Evolutionary conservation across 2,797 vertebrate genomes (phyloP).

Genomic region (Gadopsis marmoratus): DNA sequence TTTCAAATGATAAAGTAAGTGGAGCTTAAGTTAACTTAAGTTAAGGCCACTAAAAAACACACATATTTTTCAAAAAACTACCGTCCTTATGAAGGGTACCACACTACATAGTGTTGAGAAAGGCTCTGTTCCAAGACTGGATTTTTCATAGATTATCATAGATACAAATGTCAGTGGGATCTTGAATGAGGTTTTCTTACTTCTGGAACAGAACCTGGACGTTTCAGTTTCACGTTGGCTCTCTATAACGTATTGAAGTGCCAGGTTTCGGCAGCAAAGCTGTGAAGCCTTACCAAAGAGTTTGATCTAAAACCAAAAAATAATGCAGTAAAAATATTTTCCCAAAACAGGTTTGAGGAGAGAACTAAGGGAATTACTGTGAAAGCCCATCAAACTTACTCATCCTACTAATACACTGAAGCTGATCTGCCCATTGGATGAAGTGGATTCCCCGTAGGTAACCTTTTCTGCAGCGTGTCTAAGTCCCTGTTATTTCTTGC

Average conservation of each 20-base stretch:
- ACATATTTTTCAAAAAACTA: too few species aligned
- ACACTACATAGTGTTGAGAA: neutral
- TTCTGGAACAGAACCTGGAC: neutral
- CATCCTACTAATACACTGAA: conserved; percentile 63
- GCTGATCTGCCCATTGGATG: conserved; percentile 60
- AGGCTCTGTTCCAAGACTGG: neutral
- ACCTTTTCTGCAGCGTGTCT: conserved; percentile 66
- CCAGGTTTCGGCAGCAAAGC: neutral
- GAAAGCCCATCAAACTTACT: conserved; percentile 67
- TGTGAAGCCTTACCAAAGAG: conserved; percentile 6
- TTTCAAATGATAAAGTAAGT: too few species aligned
- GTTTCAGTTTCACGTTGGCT: neutral
- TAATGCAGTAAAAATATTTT: conserved; percentile 21
- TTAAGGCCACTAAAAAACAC: too few species aligned
- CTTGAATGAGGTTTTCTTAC: neutral
- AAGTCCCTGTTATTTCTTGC: conserved; percentile 63
- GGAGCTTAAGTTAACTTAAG: too few species aligned
- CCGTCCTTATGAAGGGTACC: neutral
- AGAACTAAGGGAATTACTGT: conserved; percentile 51
- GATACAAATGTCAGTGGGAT: neutral
- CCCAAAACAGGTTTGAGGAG: conserved; percentile 20
- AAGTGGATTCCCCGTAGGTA: conserved; percentile 62
- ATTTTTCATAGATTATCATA: neutral
- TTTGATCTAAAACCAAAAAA: conserved; percentile 1
- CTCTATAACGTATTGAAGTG: neutral